Base-by-base conservation (phyloP, 2,113 vertebrate genomes). In the Nannobrachium achirus region DNA sequence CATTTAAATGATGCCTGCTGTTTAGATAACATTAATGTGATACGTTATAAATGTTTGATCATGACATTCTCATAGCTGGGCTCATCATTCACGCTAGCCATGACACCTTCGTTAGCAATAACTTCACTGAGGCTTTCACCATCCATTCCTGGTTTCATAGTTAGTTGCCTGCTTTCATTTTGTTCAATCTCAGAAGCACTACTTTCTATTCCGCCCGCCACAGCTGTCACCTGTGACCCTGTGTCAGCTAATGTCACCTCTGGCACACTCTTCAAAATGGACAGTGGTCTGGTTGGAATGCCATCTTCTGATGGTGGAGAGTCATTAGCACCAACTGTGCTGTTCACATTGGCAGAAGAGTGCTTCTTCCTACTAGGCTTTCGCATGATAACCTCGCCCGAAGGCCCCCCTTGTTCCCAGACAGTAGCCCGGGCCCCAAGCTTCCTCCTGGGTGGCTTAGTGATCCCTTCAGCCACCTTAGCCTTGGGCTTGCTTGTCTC, bases 11-110 rank as follows among this genome's bases (percentile, higher is more conserved):
- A 33, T 33, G 25, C 25, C 25, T 5, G 3, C 25, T 33, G 25
- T 33, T 33, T 33, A 33, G 6, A 33, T 33, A 33, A 33, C 25
- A 25, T 25, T 4, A 33, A 33, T 45, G 62, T 41, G 51, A 42
- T 39, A 45, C 25, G 8, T 88, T 66, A 88, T 8, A 51, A 86
- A 7, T 80, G 66, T 61, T 85, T 73, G 18, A 91, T 76, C 39
- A 85, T 48, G 66, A 98, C 84, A 0, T 98, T 98, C 87, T 98
- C 96, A 6, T 99, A 99, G 75, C 93, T 94, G 0, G 95, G 95
- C 68, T 95, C 95, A 44, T 92, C 89, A 15, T 68, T 77, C 20
- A 20, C 20, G 48, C 50, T 66, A 19, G 66, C 73, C 56, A 11
- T 70, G 10, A 73, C 80, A 16, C 64, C 78, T 25, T 85, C 65